phyloP scores from a whole-genome alignment of 2,888 invertebrate genomes.

The Drosophila cognata region DNA sequence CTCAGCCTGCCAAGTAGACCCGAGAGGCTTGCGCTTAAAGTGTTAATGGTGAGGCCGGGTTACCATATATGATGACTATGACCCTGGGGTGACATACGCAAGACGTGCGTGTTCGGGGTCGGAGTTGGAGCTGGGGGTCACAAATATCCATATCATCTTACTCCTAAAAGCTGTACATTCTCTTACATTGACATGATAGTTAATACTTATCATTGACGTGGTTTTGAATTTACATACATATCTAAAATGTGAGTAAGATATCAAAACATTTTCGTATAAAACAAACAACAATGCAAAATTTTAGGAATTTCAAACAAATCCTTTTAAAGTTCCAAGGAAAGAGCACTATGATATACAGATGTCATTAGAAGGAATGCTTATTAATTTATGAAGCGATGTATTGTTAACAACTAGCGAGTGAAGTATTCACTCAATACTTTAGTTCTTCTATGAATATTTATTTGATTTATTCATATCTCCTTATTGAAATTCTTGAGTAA shows the following conservation, averaged over 20 bases:
- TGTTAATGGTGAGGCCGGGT: slow-evolving; percentile 64
- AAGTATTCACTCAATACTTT: neutral
- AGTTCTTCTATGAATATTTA: neutral
- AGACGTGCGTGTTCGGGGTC: slow-evolving; percentile 21
- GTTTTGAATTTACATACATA: slow-evolving; percentile 41
- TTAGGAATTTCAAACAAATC: neutral
- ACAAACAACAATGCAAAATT: neutral
- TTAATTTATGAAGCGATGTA: neutral
- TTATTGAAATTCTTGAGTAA: too few species aligned
- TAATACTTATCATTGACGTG: slow-evolving; percentile 41
- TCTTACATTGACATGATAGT: slow-evolving; percentile 38
- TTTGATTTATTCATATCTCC: neutral
- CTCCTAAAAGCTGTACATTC: slow-evolving; percentile 40
- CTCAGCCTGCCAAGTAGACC: slow-evolving; percentile 62
- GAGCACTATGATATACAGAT: neutral
- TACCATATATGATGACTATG: slow-evolving; percentile 33
- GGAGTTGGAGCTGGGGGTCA: slow-evolving; percentile 17
- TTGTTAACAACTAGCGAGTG: neutral
- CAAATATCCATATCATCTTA: slow-evolving; percentile 45
- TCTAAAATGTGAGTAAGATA: slow-evolving; percentile 12
- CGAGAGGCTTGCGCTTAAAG: slow-evolving; percentile 61
- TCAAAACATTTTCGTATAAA: slow-evolving; percentile 2
- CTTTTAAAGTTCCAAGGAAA: neutral
- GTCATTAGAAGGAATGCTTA: neutral
- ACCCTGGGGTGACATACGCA: slow-evolving; percentile 62